Conservation (phyloP, 2,797 vertebrate species). For the Alfaro cultratus region DNA sequence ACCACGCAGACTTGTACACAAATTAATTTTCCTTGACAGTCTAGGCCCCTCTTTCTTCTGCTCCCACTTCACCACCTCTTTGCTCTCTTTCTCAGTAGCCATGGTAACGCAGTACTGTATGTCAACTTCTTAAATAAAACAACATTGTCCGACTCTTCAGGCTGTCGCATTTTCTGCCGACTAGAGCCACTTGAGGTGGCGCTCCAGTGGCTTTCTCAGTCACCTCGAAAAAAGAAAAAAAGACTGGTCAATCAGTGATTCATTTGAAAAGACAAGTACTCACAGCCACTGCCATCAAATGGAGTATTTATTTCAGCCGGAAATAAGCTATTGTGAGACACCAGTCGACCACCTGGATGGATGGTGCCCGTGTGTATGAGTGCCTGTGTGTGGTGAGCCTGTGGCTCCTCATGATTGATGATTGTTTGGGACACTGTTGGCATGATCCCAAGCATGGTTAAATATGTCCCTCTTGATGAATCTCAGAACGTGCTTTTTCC, state of each 20-base stretch:
- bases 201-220: conserved; percentile 39
- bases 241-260: conserved; percentile 59
- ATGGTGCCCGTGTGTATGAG: conserved; percentile 17
- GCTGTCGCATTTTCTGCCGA: conserved; percentile 59
- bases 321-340: conserved; percentile 69
- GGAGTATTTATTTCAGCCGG: conserved; percentile 56
- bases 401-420: conserved; percentile 66
- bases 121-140: conserved; percentile 75
- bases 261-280: conserved; percentile 62
- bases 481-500: conserved; percentile 28
- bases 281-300: conserved; percentile 54
- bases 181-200: conserved; percentile 8
- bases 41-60: conserved; percentile 40
- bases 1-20: conserved; percentile 69
- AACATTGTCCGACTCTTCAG: conserved; percentile 64
- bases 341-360: conserved; percentile 65
- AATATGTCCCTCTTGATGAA: conserved; percentile 67
- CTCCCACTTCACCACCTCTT: conserved; percentile 41
- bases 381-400: conserved; percentile 24
- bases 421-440: conserved; percentile 72
- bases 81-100: conserved; percentile 71
- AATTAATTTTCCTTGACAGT: conserved; percentile 74
- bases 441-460: conserved; percentile 58
- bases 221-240: conserved; percentile 37
- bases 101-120: conserved; percentile 79